A percentile compares a stretch with the other conserved stretches of the same genome.
Evolutionary conservation across 2,797 vertebrate genomes (phyloP).

Genomic region (Gambelia wislizenii): DNA sequence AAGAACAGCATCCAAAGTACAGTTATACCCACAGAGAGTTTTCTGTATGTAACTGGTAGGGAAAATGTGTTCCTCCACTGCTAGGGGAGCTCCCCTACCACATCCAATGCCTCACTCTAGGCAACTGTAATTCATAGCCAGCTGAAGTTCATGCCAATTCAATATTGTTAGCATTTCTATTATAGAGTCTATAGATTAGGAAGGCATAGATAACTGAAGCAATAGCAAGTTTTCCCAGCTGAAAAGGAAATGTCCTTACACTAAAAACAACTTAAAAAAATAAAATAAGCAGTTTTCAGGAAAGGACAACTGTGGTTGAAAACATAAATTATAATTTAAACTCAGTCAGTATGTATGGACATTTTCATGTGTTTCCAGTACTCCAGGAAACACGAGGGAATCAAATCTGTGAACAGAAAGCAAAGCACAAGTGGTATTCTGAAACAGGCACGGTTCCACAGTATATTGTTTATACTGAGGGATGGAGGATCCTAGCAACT

Average conservation of each 20-base stretch:
- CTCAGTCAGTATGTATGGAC: background rate
- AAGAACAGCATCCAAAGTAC: background rate
- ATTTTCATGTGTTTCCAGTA: background rate
- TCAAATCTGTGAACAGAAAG: background rate
- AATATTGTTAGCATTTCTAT: background rate
- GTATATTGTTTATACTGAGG: too few species aligned
- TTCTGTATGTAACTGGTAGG: background rate
- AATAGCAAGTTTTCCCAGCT: background rate
- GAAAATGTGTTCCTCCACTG: background rate
- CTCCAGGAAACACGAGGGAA: background rate
- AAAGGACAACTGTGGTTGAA: background rate
- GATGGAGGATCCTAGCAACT: too few species aligned
- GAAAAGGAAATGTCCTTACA: background rate
- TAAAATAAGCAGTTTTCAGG: background rate
- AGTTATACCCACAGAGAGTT: background rate
- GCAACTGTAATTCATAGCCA: background rate
- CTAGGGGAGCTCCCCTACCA: too few species aligned
- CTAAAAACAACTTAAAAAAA: background rate
- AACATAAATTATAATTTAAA: constrained; percentile 1
- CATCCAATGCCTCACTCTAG: too few species aligned
- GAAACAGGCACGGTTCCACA: too few species aligned
- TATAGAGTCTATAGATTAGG: background rate
- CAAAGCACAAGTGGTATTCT: background rate
- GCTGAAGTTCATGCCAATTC: background rate
- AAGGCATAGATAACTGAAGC: background rate